phyloP scores from a whole-genome alignment of 2,797 vertebrate species.

The Spondyliosoma cantharus region DNA sequence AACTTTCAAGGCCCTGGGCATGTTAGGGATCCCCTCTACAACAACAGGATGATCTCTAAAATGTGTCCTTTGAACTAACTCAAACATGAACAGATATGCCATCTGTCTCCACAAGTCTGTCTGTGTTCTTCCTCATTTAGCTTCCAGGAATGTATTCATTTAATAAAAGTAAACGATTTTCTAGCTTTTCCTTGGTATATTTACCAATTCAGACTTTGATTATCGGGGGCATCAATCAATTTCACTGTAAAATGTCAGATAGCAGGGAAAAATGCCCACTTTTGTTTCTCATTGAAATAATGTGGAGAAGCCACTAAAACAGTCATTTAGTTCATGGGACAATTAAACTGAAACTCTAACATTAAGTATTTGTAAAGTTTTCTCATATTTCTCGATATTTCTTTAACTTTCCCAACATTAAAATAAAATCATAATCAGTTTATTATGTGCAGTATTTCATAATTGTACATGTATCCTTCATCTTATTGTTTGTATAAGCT shows the following conservation, averaged over 20 bases:
- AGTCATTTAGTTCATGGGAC: neutral
- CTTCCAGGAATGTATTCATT: neutral
- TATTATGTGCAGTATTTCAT: no score
- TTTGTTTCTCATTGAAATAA: no score
- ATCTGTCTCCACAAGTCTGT: slow-evolving; percentile 19
- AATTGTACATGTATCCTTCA: no score
- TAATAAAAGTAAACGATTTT: neutral
- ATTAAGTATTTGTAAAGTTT: neutral
- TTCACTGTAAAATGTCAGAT: neutral
- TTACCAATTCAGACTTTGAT: slow-evolving; percentile 5
- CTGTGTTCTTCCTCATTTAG: slow-evolving; percentile 13
- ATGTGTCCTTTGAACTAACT: slow-evolving; percentile 19
- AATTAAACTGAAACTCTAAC: neutral
- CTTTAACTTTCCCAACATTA: neutral
- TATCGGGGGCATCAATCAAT: neutral
- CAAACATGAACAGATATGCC: slow-evolving; percentile 38
- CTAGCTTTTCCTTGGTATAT: neutral
- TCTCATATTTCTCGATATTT: neutral
- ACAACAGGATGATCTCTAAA: slow-evolving; percentile 27
- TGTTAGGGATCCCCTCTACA: slow-evolving; percentile 2
- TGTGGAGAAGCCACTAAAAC: neutral
- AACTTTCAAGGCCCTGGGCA: neutral
- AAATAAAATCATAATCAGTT: no score
- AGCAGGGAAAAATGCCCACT: no score
- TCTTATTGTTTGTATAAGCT: no score